Evolutionary conservation across 2,888 invertebrate genomes (phyloP).

Genomic region (Mactromeris polynyma): DNA sequence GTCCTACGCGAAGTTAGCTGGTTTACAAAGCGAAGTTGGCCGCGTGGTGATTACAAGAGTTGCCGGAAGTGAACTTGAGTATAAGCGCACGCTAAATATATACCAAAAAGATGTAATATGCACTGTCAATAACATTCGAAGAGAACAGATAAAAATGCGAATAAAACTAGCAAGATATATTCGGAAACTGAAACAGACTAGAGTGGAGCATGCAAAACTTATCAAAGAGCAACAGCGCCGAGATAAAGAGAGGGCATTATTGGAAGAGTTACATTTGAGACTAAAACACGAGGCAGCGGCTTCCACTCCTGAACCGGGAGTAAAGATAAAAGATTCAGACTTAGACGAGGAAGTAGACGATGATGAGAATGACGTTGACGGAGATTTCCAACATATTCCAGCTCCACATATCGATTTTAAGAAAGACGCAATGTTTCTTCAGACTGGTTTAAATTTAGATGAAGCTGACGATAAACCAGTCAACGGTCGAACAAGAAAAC

Average conservation of each 20-base stretch:
- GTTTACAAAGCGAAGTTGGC: conserved; percentile 79
- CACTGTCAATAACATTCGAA: conserved; percentile 72
- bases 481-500: conserved; percentile 14
- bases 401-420: conserved; percentile 53
- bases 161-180: conserved; percentile 70
- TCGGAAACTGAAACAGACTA: conserved; percentile 70
- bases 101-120: conserved; percentile 77
- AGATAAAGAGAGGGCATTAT: conserved; percentile 53
- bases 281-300: conserved; percentile 65
- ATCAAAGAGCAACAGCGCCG: conserved; percentile 61
- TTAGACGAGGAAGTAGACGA: neutral
- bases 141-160: conserved; percentile 74
- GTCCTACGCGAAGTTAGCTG: conserved; percentile 77
- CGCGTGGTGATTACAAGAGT: conserved; percentile 78
- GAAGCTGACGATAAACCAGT: neutral
- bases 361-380: conserved; percentile 28
- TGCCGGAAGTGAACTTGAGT: conserved; percentile 78
- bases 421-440: conserved; percentile 43
- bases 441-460: conserved; percentile 45
- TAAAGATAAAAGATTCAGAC: neutral
- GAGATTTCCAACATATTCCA: conserved; percentile 9
- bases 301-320: conserved; percentile 52
- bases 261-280: conserved; percentile 65
- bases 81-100: conserved; percentile 75
- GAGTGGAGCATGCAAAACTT: conserved; percentile 64